Evolutionary conservation across 1,140 invertebrate genomes (phyloP).

Genomic region (Tetramorium simillimum): DNA sequence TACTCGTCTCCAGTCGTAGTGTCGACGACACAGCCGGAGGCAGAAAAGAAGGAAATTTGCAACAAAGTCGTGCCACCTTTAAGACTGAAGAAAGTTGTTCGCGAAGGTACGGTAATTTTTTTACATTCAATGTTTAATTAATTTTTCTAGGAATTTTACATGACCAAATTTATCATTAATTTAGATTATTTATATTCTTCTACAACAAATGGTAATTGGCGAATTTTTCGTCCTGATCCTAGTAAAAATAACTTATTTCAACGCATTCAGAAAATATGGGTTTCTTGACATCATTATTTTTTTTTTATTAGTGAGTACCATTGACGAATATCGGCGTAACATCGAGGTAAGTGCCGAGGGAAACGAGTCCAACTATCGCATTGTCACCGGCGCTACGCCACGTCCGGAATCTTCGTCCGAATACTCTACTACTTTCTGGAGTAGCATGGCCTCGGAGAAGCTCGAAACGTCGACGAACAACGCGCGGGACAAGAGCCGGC

Average conservation of each 20-base stretch:
- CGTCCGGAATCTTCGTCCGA: not conserved
- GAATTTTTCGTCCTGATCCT: not conserved
- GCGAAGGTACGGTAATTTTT: conserved; percentile 40
- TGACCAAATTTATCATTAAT: conserved; percentile 1
- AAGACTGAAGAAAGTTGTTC: conserved; percentile 74
- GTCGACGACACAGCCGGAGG: conserved; percentile 18
- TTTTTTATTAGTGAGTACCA: conserved; percentile 9
- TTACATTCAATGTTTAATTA: not conserved
- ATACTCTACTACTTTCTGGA: not conserved
- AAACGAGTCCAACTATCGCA: conserved; percentile 71
- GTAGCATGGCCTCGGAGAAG: not conserved
- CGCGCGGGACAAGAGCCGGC: not conserved
- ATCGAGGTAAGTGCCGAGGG: not conserved
- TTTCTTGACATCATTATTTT: not conserved
- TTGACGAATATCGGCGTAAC: not conserved
- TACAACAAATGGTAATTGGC: not conserved
- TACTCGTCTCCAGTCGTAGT: conserved; percentile 15
- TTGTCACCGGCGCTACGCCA: conserved; percentile 63
- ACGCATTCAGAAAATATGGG: no score
- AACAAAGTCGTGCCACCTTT: conserved; percentile 77
- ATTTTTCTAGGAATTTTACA: not conserved
- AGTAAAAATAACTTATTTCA: not conserved
- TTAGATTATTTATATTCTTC: not conserved
- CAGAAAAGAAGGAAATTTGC: conserved; percentile 7
- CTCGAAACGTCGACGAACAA: not conserved